Evolutionary conservation across 2,888 invertebrate genomes (phyloP).

Genomic region (Nasonia oneida): DNA sequence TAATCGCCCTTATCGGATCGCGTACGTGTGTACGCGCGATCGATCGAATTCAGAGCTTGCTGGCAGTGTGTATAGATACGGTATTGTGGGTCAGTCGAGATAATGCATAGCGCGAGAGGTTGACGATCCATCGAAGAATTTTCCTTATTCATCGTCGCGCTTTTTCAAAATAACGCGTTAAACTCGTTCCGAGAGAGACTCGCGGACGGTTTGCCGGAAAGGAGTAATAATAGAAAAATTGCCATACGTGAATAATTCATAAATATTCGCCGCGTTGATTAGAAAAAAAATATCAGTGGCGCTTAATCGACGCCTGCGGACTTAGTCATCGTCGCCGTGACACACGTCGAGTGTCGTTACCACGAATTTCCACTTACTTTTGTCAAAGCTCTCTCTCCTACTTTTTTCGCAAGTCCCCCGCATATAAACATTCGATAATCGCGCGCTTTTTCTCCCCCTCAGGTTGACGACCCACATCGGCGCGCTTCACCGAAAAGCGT

Average conservation of each 20-base stretch:
- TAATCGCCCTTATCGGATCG: neutral
- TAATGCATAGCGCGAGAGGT: neutral
- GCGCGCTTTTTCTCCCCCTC: neutral
- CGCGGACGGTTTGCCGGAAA: neutral
- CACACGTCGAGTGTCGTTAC: conserved; percentile 24
- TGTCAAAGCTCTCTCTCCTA: neutral
- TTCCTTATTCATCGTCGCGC: neutral
- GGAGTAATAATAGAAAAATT: conserved; percentile 11
- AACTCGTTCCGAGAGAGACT: neutral
- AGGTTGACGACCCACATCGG: conserved; percentile 8
- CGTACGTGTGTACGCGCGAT: conserved; percentile 6
- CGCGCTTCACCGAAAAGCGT: conserved; percentile 49
- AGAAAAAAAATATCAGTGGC: neutral
- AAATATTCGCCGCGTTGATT: conserved; percentile 13
- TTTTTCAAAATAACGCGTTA: neutral
- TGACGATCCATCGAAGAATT: conserved; percentile 8
- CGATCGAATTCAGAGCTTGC: conserved; percentile 21
- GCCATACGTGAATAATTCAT: conserved; percentile 46
- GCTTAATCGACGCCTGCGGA: conserved; percentile 23
- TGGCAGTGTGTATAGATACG: neutral
- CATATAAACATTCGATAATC: neutral
- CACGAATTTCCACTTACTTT: neutral
- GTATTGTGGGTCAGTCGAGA: conserved; percentile 33
- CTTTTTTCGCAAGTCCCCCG: neutral
- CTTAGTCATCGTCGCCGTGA: conserved; percentile 38